These are phyloP conservation scores for Stichopus chloronotus DNA, from an alignment of 35 echinoderm and acorn worm species.

Conservation along the genomic window DNA sequence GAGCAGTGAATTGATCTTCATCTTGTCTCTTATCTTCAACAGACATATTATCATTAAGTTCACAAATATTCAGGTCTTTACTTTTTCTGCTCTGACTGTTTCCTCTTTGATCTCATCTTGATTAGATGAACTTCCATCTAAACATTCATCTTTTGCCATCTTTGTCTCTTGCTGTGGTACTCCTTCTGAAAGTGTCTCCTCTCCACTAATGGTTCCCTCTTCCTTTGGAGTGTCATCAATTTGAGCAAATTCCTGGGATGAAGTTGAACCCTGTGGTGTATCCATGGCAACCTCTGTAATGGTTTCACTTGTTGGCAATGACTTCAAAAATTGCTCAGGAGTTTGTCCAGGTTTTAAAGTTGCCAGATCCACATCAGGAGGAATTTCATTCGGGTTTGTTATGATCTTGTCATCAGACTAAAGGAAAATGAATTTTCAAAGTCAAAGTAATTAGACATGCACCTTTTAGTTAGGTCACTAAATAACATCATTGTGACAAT, in stretches of 20 bases:
- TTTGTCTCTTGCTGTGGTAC: background rate
- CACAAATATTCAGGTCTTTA: background rate
- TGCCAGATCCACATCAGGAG: background rate
- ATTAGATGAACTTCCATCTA: background rate
- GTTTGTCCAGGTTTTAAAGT: constrained; percentile 1
- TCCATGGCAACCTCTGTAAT: background rate
- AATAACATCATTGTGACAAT: too few species aligned
- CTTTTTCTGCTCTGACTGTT: background rate
- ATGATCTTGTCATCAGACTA: background rate
- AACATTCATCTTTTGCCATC: background rate
- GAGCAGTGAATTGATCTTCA: too few species aligned
- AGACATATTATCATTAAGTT: too few species aligned
- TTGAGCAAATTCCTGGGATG: background rate
- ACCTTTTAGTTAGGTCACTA: too few species aligned
- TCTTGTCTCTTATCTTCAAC: too few species aligned
- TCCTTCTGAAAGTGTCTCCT: background rate
- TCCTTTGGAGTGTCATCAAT: background rate
- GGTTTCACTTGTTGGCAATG: background rate
- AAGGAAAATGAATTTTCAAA: too few species aligned
- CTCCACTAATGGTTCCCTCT: background rate
- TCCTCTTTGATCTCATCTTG: background rate
- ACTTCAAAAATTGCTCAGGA: constrained; percentile 20
- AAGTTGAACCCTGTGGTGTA: background rate
- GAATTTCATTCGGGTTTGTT: constrained; percentile 7
- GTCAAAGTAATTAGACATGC: too few species aligned